Base-by-base conservation (phyloP, 2,797 vertebrate species). In the Rhinogobio ventralis region DNA sequence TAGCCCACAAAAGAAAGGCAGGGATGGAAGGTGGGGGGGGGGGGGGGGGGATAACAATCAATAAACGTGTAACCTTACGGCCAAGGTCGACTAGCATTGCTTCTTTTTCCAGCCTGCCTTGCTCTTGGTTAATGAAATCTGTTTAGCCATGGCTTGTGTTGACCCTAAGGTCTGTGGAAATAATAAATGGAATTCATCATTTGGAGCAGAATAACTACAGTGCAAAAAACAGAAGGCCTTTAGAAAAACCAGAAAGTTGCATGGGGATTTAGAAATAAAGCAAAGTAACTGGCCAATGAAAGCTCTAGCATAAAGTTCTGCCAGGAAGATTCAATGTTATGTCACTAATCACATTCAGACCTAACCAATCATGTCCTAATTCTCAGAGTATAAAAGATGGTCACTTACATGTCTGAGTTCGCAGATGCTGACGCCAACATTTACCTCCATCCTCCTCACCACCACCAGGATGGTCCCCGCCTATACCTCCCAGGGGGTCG, bases 51-150 rank as follows among this genome's bases (percentile, higher is more conserved):
- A 81, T 75, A 81, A 79, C 73, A 87, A 85, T 90, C 89, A 89
- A 90, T 90, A 90, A 88, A 89, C 73, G 86, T 86, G 85, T 89
- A 87, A 88, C 89, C 89, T 88, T 88, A 85, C 78, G 84, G 85
- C 83, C 88, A 87, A 89, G 88, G 89, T 90, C 85, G 79, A 86
- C 86, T 75, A 83, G 86, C 86, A 77, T 80, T 85, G 82, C 81
- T 51, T 84, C 73, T 78, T 85, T 86, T 62, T 64, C 53, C 79
- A 89, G 71, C 57, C 72, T 74, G 72, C 60, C 84, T 73, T 28
- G 53, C 82, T 81, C 62, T 57, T 79, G 89, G 84, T 84, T 90
- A 88, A 88, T 88, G 86, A 87, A 86, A 87, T 86, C 82, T 85
- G 76, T 75, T 89, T 89, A 88, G 86, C 86, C 71, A 51, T 80